phyloP scores from a whole-genome alignment of 1,140 invertebrate species.

The Calosoma granatense region DNA sequence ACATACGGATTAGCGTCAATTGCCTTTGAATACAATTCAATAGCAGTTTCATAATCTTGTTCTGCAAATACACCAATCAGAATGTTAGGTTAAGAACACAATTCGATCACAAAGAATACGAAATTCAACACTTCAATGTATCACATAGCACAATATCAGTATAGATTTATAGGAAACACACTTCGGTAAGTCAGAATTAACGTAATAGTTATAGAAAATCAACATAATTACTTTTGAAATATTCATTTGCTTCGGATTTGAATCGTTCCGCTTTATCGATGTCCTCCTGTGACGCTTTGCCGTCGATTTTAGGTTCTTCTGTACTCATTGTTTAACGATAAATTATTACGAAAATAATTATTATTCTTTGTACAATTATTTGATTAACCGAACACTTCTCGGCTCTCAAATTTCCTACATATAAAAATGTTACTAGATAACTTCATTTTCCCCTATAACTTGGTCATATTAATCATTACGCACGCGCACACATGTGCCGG shows the following conservation, averaged over 20 bases:
- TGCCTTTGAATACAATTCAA: constrained; percentile 83
- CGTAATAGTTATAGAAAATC: background rate
- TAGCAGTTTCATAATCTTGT: constrained; percentile 80
- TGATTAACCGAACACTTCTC: background rate
- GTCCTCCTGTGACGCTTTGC: constrained; percentile 29
- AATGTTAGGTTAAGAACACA: too few species aligned
- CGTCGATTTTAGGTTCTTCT: constrained; percentile 15
- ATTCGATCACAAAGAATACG: constrained; percentile 17
- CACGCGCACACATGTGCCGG: too few species aligned
- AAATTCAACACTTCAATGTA: background rate
- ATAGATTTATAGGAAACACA: background rate
- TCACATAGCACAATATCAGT: background rate
- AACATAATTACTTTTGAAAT: constrained; percentile 68
- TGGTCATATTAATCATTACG: too few species aligned
- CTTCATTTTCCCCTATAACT: too few species aligned
- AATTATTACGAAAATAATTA: background rate
- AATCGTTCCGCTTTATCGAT: constrained; percentile 54
- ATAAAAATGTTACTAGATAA: constrained; percentile 7
- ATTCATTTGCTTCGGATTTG: constrained; percentile 76
- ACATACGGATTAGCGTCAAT: constrained; percentile 76
- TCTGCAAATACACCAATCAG: too few species aligned
- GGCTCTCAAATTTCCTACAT: constrained; percentile 1
- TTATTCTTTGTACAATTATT: background rate
- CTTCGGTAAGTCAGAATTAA: background rate
- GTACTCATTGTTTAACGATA: constrained; percentile 19